Percentiles rank a stretch among this genome's conserved stretches.
Evolutionary conservation across 1,140 invertebrate genomes (phyloP).

Genomic region (Plectrocnemia conspersa): DNA sequence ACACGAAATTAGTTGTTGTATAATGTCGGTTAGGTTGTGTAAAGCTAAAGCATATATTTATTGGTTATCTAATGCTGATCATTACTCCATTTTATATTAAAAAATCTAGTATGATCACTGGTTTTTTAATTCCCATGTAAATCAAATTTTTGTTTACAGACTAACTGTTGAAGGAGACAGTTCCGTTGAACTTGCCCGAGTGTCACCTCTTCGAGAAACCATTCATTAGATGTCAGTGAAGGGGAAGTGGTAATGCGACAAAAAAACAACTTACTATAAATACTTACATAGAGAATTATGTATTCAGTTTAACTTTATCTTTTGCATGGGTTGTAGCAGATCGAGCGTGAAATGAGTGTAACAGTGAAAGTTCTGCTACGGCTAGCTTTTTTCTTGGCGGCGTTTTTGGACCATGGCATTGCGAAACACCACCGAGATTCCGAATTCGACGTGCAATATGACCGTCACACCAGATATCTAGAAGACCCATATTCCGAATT

Average conservation of each 20-base stretch:
- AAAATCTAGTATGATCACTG: too few relatives aligned
- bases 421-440: conserved; percentile 20
- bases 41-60: too few relatives aligned
- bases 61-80: too few relatives aligned
- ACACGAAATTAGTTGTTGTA: too few relatives aligned
- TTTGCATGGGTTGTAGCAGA: conserved; percentile 28
- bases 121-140: too few relatives aligned
- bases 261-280: conserved; percentile 33
- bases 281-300: conserved; percentile 33
- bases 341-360: conserved; percentile 29
- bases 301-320: conserved; percentile 33
- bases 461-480: conserved; percentile 8
- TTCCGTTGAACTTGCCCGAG: too few relatives aligned
- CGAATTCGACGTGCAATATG: conserved; percentile 22
- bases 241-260: conserved; percentile 29
- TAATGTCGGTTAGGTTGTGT: too few relatives aligned
- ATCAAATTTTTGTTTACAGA: too few relatives aligned
- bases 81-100: too few relatives aligned
- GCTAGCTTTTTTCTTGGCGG: conserved; percentile 29
- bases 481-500: conserved; percentile 23
- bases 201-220: too few relatives aligned
- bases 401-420: conserved; percentile 30
- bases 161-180: too few relatives aligned
- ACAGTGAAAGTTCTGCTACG: conserved; percentile 34
- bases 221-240: conserved; percentile 19